Base-by-base conservation (phyloP, 1,140 invertebrate genomes). In the Saccostrea cuccullata region DNA sequence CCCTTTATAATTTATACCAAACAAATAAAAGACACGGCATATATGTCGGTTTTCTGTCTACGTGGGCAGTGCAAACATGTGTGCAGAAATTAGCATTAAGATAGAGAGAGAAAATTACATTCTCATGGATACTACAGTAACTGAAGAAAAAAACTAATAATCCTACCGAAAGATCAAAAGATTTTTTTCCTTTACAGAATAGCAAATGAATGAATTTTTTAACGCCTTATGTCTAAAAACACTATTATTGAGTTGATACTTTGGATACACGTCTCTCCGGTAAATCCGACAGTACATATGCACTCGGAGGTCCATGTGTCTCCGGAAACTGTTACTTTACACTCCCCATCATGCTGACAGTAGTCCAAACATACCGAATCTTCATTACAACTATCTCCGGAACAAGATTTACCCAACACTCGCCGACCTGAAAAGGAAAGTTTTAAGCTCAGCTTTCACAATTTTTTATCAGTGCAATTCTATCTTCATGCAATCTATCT, bases 201-300 rank as follows among this genome's bases (percentile, higher is more conserved):
- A n/a, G 17, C 0, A 64, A 64, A 64, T 64, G 58, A 17, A 20
- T 15, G 20, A 60, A 60, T 20, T 5, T n/a, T 8, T 17, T 64
- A 60, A 60, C 17, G 8, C 20, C 13, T 60, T 15, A 13, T 60
- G 13, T 17, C 9, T 60, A 60, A 64, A 64, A 64, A 20, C 30
- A 36, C 17, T n/a, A 64, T 64, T 20, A 20, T 47, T 47, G 6
- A 47, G 47, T 47, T 9, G 9, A 77, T 77, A 77, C 70, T 77
- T 36, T 12, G 2, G 70, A 36, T 77, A 11, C 70, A 77, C 2
- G 70, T 77, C 30, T 77, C 70, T 30, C 70, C 70, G 70, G 23
- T 30, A 17, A 77, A 77, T 77, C 70, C 70, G 26, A 77, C 15
- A 36, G 70, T 77, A 77, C 70, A 77, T 30, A 15, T 30, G 70